Evolutionary conservation across 2,797 vertebrate species (phyloP).

Genomic region (Gorsachius magnificus): DNA sequence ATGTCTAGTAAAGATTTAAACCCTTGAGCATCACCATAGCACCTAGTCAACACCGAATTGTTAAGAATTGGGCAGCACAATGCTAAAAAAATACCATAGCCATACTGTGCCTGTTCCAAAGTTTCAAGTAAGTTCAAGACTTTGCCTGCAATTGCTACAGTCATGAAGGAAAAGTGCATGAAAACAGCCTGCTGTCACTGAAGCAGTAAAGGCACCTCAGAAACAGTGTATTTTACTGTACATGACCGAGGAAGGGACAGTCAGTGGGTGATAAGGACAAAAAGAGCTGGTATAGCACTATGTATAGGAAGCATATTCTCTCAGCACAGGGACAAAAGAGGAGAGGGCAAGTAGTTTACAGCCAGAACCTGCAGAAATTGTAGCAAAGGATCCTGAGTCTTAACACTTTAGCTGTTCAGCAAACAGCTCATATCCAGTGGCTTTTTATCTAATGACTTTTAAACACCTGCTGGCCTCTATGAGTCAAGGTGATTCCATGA

Average conservation of each 20-base stretch:
- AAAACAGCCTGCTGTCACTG: background rate
- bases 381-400: background rate
- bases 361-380: background rate
- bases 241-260: fast-evolving
- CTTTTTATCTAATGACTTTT: background rate
- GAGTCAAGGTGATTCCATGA: background rate
- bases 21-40: background rate
- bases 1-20: background rate
- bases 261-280: fast-evolving
- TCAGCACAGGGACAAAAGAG: background rate
- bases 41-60: background rate
- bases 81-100: background rate
- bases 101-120: background rate
- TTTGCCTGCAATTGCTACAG: background rate
- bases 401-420: background rate
- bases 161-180: background rate
- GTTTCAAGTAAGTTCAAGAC: background rate
- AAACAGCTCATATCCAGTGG: background rate
- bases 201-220: background rate
- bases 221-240: background rate
- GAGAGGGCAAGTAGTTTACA: background rate
- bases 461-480: background rate
- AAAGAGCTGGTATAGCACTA: background rate
- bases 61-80: background rate
- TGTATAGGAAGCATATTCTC: background rate